Evolutionary conservation across 2,113 vertebrate species (phyloP), one percentile per base, ranked within the genome.

Genomic region (Oxygymnocypris stewartii): DNA sequence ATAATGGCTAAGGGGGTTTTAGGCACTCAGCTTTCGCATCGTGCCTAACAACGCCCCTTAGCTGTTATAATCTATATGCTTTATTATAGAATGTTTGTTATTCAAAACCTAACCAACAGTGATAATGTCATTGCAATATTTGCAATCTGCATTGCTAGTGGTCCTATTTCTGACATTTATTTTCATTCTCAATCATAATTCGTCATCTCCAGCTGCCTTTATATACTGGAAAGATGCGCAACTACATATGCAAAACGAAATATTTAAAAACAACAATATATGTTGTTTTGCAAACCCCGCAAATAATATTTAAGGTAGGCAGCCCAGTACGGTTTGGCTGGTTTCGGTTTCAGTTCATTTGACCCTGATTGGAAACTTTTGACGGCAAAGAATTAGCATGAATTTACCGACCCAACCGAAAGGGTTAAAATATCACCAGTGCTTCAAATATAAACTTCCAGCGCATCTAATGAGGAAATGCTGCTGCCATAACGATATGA

Each of bases 401-500:
- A 20, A 23, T 59, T 59, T 8, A 23, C 18, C 28, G 47, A 31
- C 25, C n/a, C 18, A 40, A 7, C 6, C 0, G 5, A 59, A 80
- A 23, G 49, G 35, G 51, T 79, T n/a, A 28, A 54, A 31, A 51
- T 23, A 35, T 54, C n/a, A 14, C 12, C 28, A 2, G 28, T 31
- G 28, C 28, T 31, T 31, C 40, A 65, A 47, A 65, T 23, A 9
- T 35, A 71, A 83, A 71, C 31, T 80, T 84, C 54, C 77, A 35
- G 65, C 57, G n/a, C 31, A 75, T 77, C 71, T 85, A 84, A 35
- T 81, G 76, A 77, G 80, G 71, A 71, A 84, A 89, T 82, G 88
- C 92, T 90, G 90, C 87, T 84, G 84, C 79, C 40, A 16, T 37
- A 59, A 88, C 57, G 37, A 63, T 31, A 20, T n/a, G 82, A 28